Evolutionary conservation across 2,888 invertebrate genomes (phyloP), one percentile per base, ranked within the genome.

Genomic region (Caenorhabditis plicata): DNA sequence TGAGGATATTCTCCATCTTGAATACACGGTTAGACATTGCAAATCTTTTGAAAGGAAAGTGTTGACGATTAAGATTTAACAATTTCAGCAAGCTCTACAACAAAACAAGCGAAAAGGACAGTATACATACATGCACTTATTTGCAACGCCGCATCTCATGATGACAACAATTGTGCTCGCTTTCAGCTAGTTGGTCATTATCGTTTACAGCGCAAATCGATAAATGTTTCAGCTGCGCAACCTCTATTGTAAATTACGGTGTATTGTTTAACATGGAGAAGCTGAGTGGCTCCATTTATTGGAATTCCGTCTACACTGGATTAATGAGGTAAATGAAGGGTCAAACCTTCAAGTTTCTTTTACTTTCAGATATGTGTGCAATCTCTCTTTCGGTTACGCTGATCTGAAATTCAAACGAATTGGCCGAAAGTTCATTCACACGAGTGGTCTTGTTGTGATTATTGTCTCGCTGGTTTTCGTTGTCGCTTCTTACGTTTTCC

Each of bases 211-310:
- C 23, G 13, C n/a, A 29, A 29, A 43, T 29, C 26, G 3, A 22
- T 2, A 39, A 32, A 48, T 41, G 26, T 51, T 61, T 4, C 50
- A 74, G 74, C 36, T 61, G 69, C 35, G 50, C 69, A 2, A 74
- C 71, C 1, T 71, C 71, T 8, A 61, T 78, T 9, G 64, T 77
- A 20, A 69, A 69, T 44, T 78, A 78, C 43, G 71, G 76, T 11
- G 64, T 78, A n/a, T 45, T 77, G 7, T 78, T 78, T 64, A 78
- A 78, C 50, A 73, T 78, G 75, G 78, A 78, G 38, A 69, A 74
- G 31, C 51, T 76, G 15, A 62, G 64, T 9, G 75, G 75, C 1
- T 71, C 71, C 2, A 72, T 78, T 23, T 78, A 75, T 44, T 64
- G 64, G 68, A 68, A 68, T 25, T 49, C 61, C 1, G 68, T 68